phyloP scores from a whole-genome alignment of 1,140 invertebrate genomes.

The Asobara japonica region DNA sequence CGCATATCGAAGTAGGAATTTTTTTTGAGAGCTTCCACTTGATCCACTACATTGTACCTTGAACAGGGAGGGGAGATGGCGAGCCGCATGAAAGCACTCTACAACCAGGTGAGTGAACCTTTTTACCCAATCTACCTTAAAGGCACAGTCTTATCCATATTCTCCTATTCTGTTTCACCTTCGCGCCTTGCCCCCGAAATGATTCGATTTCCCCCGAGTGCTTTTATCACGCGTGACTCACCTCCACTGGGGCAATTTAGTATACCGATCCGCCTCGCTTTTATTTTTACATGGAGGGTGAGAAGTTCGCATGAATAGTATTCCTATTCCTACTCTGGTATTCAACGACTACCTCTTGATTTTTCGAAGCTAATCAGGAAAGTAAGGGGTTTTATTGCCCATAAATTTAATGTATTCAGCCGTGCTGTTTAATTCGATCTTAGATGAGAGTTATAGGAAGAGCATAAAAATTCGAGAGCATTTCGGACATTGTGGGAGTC shows the following conservation, averaged over 20 bases:
- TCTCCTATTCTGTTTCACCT: background rate
- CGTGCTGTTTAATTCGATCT: too few species aligned
- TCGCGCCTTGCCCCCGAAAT: background rate
- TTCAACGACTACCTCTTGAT: background rate
- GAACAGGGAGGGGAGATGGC: slow-evolving; percentile 48
- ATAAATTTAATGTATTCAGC: too few species aligned
- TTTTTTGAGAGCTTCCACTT: too few species aligned
- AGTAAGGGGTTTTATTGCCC: too few species aligned
- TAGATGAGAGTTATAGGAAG: too few species aligned
- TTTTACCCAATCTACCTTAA: background rate
- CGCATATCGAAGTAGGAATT: too few species aligned
- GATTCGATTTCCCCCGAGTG: slow-evolving; percentile 33
- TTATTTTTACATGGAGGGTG: background rate
- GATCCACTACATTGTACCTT: too few species aligned
- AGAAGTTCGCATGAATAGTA: too few species aligned
- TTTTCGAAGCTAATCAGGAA: background rate
- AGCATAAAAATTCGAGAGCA: too few species aligned
- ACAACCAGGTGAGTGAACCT: slow-evolving; percentile 52
- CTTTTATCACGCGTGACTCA: slow-evolving; percentile 34
- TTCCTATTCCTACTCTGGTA: too few species aligned
- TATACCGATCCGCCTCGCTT: background rate
- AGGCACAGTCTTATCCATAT: background rate
- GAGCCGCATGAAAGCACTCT: slow-evolving; percentile 57
- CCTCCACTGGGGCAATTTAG: background rate
- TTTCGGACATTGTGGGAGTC: too few species aligned